Percentiles rank a stretch among this genome's conserved stretches.
Conservation (phyloP, 2,888 invertebrate species). For the Epinotia bilunana region DNA sequence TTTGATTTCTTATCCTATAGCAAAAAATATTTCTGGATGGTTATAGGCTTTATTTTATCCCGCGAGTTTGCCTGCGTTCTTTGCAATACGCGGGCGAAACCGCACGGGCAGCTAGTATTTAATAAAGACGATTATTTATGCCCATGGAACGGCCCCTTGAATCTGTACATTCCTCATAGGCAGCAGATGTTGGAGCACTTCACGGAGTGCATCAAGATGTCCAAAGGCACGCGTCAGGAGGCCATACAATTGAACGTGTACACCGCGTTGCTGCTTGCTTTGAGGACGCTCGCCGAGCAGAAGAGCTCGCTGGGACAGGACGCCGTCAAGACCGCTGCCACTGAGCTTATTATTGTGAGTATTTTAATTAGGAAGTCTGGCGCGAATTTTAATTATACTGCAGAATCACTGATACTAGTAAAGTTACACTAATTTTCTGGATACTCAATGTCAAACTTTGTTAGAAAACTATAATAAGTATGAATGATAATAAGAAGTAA, state of each 20-base stretch:
- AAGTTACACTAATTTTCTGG: too few relatives aligned
- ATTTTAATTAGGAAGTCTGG: background rate
- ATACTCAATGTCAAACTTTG: background rate
- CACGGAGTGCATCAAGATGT: slow-evolving; percentile 96
- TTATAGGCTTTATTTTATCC: too few relatives aligned
- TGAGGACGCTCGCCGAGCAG: slow-evolving; percentile 94
- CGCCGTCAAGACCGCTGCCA: slow-evolving; percentile 93
- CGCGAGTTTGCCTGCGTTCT: too few relatives aligned
- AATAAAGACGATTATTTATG: too few relatives aligned
- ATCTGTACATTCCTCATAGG: slow-evolving; percentile 55
- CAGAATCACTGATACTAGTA: too few relatives aligned
- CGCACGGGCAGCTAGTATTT: too few relatives aligned
- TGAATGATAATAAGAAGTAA: background rate
- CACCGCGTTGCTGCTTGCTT: slow-evolving; percentile 94
- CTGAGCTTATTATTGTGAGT: slow-evolving; percentile 90
- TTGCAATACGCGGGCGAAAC: too few relatives aligned
- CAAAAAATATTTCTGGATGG: too few relatives aligned
- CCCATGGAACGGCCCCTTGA: too few relatives aligned
- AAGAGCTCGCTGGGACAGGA: slow-evolving; percentile 95
- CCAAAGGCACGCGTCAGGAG: slow-evolving; percentile 96
- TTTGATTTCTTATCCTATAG: too few relatives aligned
- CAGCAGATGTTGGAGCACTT: slow-evolving; percentile 99
- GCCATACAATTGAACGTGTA: slow-evolving; percentile 98
- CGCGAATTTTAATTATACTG: too few relatives aligned
- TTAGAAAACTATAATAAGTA: too few relatives aligned